phyloP scores from a whole-genome alignment of 2,888 invertebrate genomes.

The Drosophila yooni region DNA sequence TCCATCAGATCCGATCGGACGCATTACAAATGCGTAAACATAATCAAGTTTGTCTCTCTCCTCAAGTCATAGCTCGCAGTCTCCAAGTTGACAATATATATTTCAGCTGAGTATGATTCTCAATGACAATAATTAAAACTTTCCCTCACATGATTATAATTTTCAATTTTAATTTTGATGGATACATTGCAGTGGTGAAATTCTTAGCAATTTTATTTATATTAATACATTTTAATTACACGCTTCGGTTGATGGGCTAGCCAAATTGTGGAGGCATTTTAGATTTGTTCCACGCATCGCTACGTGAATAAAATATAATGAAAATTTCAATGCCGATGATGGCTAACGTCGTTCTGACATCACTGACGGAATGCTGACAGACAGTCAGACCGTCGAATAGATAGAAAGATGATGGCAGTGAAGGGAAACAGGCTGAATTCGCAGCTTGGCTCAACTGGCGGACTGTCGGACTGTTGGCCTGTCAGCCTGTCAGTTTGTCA shows the following conservation, averaged over 20 bases:
- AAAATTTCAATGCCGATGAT: slow-evolving; percentile 79
- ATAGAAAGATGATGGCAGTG: slow-evolving; percentile 24
- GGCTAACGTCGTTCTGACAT: slow-evolving; percentile 51
- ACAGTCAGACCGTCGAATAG: slow-evolving; percentile 16
- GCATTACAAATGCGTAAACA: slow-evolving; percentile 13
- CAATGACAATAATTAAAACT: background rate
- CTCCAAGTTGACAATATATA: background rate
- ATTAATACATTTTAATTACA: slow-evolving; percentile 78
- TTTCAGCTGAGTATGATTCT: background rate
- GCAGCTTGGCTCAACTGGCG: slow-evolving; percentile 46
- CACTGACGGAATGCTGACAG: slow-evolving; percentile 80
- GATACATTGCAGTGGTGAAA: slow-evolving; percentile 28
- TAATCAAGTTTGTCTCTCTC: slow-evolving; percentile 1
- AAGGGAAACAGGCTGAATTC: slow-evolving; percentile 27
- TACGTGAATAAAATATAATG: slow-evolving; percentile 80
- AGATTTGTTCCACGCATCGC: slow-evolving; percentile 77
- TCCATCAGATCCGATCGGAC: slow-evolving; percentile 15
- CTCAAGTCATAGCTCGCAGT: background rate
- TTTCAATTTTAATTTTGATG: background rate
- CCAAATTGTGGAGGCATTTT: slow-evolving; percentile 58
- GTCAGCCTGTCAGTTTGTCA: slow-evolving; percentile 10
- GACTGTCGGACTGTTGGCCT: slow-evolving; percentile 7
- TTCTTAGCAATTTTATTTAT: slow-evolving; percentile 42
- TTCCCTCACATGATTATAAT: background rate
- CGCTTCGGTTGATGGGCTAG: slow-evolving; percentile 62